These are phyloP conservation scores for Dendrolimus punctatus DNA, from an alignment of 1,140 invertebrate genomes.

Conservation along the genomic window DNA sequence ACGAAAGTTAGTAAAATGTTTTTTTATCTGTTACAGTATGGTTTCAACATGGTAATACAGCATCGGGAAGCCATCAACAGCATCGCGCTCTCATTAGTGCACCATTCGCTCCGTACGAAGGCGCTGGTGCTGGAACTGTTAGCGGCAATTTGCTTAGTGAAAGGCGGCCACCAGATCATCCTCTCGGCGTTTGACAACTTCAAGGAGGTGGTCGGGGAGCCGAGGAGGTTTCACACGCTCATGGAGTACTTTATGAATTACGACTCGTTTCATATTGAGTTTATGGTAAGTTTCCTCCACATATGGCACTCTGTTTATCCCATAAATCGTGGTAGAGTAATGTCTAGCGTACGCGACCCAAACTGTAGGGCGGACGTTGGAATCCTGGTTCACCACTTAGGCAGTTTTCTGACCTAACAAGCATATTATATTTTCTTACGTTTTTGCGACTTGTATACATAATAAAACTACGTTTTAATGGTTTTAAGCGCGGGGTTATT, in stretches of 20 bases:
- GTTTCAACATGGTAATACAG: constrained; percentile 99
- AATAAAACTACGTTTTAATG: too few species aligned
- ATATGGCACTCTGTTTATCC: background rate
- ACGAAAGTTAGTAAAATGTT: background rate
- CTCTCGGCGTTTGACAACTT: constrained; percentile 98
- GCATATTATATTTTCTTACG: too few species aligned
- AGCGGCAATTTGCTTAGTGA: constrained; percentile 96
- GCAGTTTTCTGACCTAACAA: too few species aligned
- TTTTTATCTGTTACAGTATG: constrained; percentile 80
- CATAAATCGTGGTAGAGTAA: too few species aligned
- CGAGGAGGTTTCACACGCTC: constrained; percentile 93
- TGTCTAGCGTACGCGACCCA: too few species aligned
- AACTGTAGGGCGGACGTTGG: too few species aligned
- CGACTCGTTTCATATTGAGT: constrained; percentile 98
- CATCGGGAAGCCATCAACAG: constrained; percentile 98
- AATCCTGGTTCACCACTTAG: too few species aligned
- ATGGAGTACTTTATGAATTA: constrained; percentile 99
- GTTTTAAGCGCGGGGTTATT: too few species aligned
- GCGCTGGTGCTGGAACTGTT: constrained; percentile 96
- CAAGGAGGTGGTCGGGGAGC: constrained; percentile 82
- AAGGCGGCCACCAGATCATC: constrained; percentile 98
- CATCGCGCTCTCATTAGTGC: constrained; percentile 96
- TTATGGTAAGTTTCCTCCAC: constrained; percentile 84
- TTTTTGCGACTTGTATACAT: too few species aligned
- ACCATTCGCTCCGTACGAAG: constrained; percentile 97